Base-by-base conservation (phyloP, 1,140 invertebrate genomes). In the Acromyrmex echinatior region DNA sequence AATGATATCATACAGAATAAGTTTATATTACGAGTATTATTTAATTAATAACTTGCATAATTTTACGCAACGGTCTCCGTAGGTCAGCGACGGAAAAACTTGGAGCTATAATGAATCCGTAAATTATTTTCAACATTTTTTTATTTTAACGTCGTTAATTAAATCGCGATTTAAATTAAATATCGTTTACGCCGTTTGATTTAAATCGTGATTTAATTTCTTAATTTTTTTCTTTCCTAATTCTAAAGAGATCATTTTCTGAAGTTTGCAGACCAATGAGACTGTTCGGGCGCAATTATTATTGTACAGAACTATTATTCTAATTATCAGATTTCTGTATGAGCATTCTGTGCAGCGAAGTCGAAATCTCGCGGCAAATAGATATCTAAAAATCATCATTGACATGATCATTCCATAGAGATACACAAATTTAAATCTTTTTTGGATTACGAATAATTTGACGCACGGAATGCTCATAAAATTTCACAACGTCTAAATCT, bases 1-100 rank as follows among this genome's bases (percentile, higher is more conserved):
- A 92, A 91, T 91, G 89, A 92, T 93, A 93, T 92, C 49, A 92
- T 92, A 93, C 92, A 93, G 88, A 79, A 92, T 86, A 92, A 91
- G 73, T 90, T 93, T 87, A 90, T 89, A 91, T 90, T 91, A 90
- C 58, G 86, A 90, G 82, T 91, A 90, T 88, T 91, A 87, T 87
- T 87, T 77, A 89, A 58, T 82, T 53, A 51, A 84, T 86, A 87
- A 86, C 80, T 87, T 87, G 68, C 74, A 81, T 87, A 82, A 73
- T 78, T 88, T 76, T 77, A 76, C 68, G 58, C 84, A 31, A 80
- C 63, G 51, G 76, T 88, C 80, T 87, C 60, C 25, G 70, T 86
- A 88, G 56, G 60, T 65, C 74, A 60, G 58, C 45, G 10, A 16
- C 73, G 68, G 16, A 68, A 63, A 79, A 70, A 49, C n/a, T 74